These are phyloP conservation scores for Gadus macrocephalus DNA, from an alignment of 2,113 vertebrate species.

Conservation along the genomic window DNA sequence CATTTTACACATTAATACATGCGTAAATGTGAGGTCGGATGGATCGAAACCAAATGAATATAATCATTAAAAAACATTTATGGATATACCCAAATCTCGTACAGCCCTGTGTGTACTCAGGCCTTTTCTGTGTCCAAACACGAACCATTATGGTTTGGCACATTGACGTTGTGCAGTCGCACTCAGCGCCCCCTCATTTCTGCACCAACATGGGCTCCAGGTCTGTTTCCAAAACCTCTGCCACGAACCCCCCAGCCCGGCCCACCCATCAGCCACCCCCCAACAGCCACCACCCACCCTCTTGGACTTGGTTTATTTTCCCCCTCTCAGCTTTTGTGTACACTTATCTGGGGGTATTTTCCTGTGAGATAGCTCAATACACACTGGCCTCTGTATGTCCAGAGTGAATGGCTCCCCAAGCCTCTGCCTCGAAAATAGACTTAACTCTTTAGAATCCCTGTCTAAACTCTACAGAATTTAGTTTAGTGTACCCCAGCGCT, in stretches of 20 bases:
- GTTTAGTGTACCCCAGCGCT: slow-evolving; percentile 6
- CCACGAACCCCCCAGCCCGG: not conserved
- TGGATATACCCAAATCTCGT: slow-evolving; percentile 46
- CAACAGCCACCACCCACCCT: not conserved
- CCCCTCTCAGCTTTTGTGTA: slow-evolving; percentile 10
- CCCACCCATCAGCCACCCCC: slow-evolving; percentile 21
- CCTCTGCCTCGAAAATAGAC: not conserved
- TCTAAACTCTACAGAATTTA: slow-evolving; percentile 15
- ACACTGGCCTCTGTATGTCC: slow-evolving; percentile 5
- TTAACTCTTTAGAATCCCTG: not conserved
- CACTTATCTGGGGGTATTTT: slow-evolving; percentile 39
- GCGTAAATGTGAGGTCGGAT: not conserved
- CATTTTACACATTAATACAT: slow-evolving; percentile 44
- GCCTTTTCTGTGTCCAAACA: slow-evolving; percentile 56
- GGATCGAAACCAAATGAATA: slow-evolving; percentile 50
- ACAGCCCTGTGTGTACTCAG: slow-evolving; percentile 35
- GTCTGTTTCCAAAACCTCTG: slow-evolving; percentile 18
- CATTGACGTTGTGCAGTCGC: slow-evolving; percentile 9
- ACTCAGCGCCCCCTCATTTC: slow-evolving; percentile 45
- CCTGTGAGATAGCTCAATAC: slow-evolving; percentile 34
- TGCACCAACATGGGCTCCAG: slow-evolving; percentile 40
- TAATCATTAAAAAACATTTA: slow-evolving; percentile 51
- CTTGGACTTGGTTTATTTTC: slow-evolving; percentile 1
- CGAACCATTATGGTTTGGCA: slow-evolving; percentile 57
- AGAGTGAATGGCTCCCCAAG: not conserved